A percentile compares a stretch with the other conserved stretches of the same genome.
Conservation (phyloP, 2,113 vertebrate genomes). For the Scophthalmus maximus region DNA sequence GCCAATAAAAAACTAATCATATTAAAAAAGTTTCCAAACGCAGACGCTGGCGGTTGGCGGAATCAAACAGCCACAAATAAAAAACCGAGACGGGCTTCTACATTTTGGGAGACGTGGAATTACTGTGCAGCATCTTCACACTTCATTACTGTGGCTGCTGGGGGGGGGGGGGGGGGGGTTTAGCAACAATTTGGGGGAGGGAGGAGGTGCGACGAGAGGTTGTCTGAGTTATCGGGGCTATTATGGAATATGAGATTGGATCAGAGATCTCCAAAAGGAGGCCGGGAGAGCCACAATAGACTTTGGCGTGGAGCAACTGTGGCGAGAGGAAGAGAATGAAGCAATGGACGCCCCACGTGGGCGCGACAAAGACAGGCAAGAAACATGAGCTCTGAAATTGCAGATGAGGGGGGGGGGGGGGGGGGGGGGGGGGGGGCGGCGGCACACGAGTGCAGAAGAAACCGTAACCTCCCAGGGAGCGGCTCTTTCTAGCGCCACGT, state of each 20-base stretch:
- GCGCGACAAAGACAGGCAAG: slow-evolving; percentile 4
- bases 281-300: too few relatives aligned
- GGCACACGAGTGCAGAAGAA: slow-evolving; percentile 11
- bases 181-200: too few relatives aligned
- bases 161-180: slow-evolving; percentile 13
- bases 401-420: slow-evolving; percentile 24
- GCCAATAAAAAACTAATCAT: not conserved
- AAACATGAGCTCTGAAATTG: slow-evolving; percentile 29
- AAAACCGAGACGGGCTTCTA: slow-evolving; percentile 16
- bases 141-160: slow-evolving; percentile 57
- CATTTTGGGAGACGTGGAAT: slow-evolving; percentile 44
- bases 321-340: not conserved
- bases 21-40: not conserved
- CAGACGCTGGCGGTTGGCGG: not conserved
- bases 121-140: slow-evolving; percentile 60
- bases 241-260: slow-evolving; percentile 3
- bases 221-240: not conserved
- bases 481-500: not conserved
- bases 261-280: slow-evolving; percentile 12
- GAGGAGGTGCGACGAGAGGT: not conserved
- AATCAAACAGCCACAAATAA: slow-evolving; percentile 51
- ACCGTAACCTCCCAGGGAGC: not conserved
- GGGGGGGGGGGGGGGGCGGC: too few relatives aligned
- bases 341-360: not conserved
- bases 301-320: not conserved